Conservation (phyloP, 1,140 invertebrate genomes). For the Pseudomyrmex dendroicus region DNA sequence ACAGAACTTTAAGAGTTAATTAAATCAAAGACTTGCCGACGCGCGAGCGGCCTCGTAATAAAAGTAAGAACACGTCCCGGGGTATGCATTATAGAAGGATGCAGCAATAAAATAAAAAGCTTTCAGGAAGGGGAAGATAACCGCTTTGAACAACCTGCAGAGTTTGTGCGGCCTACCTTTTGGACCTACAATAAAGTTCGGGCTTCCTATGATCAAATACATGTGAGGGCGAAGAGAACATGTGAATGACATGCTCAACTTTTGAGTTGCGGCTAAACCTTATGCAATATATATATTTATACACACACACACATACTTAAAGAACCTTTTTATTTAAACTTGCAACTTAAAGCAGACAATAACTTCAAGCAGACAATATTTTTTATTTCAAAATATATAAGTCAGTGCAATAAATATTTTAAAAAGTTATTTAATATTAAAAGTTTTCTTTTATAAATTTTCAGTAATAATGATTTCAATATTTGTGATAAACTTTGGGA, state of each 20-base stretch:
- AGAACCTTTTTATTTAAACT: background rate
- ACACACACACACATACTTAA: background rate
- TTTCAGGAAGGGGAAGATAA: constrained; percentile 74
- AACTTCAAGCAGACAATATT: too few species aligned
- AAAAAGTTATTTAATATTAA: too few species aligned
- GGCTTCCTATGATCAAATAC: constrained; percentile 41
- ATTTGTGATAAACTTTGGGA: too few species aligned
- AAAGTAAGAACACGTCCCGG: constrained; percentile 81
- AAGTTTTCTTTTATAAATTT: too few species aligned
- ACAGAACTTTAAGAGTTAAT: constrained; percentile 80
- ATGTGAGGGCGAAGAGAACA: background rate
- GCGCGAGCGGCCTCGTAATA: constrained; percentile 79
- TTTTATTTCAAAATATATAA: too few species aligned
- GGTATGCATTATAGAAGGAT: constrained; percentile 80
- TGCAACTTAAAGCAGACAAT: too few species aligned
- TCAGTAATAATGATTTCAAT: too few species aligned
- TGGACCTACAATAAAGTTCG: constrained; percentile 52
- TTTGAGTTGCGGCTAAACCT: background rate
- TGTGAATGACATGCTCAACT: background rate
- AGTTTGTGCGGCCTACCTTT: constrained; percentile 29
- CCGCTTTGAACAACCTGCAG: constrained; percentile 54
- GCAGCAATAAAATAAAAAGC: constrained; percentile 83
- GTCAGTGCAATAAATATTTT: too few species aligned
- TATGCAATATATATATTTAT: constrained; percentile 14
- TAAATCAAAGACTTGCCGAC: constrained; percentile 83